Evolutionary conservation across 2,113 vertebrate genomes (phyloP).

Genomic region (Erythrolamprus reginae): DNA sequence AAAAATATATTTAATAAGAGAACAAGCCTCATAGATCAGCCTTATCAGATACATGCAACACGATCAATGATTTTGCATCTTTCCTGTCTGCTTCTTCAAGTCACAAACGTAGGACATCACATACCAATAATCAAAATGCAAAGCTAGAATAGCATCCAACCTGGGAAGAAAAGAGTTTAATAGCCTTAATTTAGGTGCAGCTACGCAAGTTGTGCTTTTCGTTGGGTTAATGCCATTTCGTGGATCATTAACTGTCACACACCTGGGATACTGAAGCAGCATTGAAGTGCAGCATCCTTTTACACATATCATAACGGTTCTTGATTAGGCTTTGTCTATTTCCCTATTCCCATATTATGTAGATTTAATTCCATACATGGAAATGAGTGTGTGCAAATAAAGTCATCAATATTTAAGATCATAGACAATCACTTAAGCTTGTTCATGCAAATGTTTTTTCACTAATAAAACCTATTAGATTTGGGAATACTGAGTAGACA

Average conservation of each 20-base stretch:
- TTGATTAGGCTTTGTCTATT: rapidly evolving
- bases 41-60: background rate
- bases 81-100: background rate
- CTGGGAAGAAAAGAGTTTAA: background rate
- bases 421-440: background rate
- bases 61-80: background rate
- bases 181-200: slow-evolving; percentile 11
- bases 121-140: background rate
- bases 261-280: background rate
- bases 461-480: background rate
- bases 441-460: background rate
- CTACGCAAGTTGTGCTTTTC: background rate
- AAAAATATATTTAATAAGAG: no score
- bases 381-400: background rate
- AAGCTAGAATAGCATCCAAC: background rate
- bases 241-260: slow-evolving; percentile 4
- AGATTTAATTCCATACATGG: background rate
- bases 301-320: rapidly evolving
- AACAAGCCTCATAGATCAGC: background rate
- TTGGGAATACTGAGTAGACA: background rate
- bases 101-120: background rate
- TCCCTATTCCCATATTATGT: rapidly evolving
- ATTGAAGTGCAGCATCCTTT: rapidly evolving
- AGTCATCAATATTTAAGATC: rapidly evolving
- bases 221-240: slow-evolving; percentile 42